Base-by-base conservation (phyloP, 2,113 vertebrate species). In the Nibea coibor region DNA sequence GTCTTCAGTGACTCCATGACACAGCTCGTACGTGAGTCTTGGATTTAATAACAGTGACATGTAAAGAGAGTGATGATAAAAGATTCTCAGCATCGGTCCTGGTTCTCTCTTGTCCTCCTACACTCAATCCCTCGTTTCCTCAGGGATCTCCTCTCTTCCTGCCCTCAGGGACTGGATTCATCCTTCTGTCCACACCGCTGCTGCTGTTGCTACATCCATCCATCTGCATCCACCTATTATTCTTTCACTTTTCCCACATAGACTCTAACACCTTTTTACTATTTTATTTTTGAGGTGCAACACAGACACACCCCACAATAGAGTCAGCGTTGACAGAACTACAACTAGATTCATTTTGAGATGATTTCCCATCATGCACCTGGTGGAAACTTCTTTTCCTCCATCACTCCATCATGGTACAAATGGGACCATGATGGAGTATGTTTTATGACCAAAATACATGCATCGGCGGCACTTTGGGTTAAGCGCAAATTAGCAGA, bases 91-190 rank as follows among this genome's bases (percentile, higher is more conserved):
- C 48, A 45, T 67, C 42, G 54, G 20, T 47, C 43, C n/a, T 24
- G 42, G 42, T 61, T 66, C 47, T 47, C 39, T 54, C 4, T 56
- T 51, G 59, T 68, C 22, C 42, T 61, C 61, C 57, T 39, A 43
- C 47, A 4, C 39, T 69, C 70, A 24, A 69, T 62, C 81, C 24
- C 56, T 63, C 22, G 45, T 69, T 78, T 78, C 63, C 75, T 78
- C 47, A 56, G n/a, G 19, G 75, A 69, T 69, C 64, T 73, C 39
- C 57, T 17, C 63, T 57, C 0, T 83, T 78, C 75, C 68, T 59
- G 50, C 50, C 5, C 1, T 56, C 47, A 7, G 24, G 69, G 48
- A 28, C 74, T 47, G 54, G 3, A 24, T 47, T 67, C 68, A 67
- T 63, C 39, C 15, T 15, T 53, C 14, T 2, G 4, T 65, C 22